These are phyloP conservation scores for Galaxea fascicularis DNA, from an alignment of 92 coral and sea anemone genomes.

Conservation along the genomic window DNA sequence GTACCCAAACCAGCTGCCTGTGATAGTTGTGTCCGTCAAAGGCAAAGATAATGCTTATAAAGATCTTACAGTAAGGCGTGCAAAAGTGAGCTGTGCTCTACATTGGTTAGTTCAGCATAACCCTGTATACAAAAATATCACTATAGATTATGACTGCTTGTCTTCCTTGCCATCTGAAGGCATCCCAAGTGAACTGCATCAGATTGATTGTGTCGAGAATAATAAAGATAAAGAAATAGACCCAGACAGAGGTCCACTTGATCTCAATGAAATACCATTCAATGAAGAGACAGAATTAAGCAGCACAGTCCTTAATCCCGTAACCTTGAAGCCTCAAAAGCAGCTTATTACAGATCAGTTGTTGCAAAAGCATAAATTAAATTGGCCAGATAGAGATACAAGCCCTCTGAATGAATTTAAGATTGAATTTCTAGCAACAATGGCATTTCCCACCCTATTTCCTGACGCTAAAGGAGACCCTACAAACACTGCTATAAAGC, in stretches of 20 bases:
- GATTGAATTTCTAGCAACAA: constrained; percentile 52
- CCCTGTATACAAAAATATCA: constrained; percentile 41
- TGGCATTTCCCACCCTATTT: constrained; percentile 71
- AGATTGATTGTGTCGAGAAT: constrained; percentile 30
- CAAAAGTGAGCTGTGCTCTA: constrained; percentile 46
- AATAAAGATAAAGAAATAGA: constrained; percentile 9
- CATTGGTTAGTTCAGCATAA: constrained; percentile 65
- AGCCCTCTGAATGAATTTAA: constrained; percentile 66
- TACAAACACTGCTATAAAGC: constrained; percentile 61
- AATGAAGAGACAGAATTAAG: constrained; percentile 67
- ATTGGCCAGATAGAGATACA: constrained; percentile 57
- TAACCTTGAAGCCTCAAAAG: constrained; percentile 50
- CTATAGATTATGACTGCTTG: too few species aligned
- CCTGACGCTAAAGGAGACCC: constrained; percentile 63
- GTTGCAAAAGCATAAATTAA: background rate
- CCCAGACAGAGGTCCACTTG: constrained; percentile 64
- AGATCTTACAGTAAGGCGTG: constrained; percentile 58
- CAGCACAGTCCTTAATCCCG: constrained; percentile 66
- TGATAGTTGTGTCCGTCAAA: background rate
- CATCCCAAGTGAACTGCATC: constrained; percentile 5
- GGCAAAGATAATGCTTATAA: constrained; percentile 3
- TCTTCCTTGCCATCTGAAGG: too few species aligned
- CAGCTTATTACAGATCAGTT: constrained; percentile 17
- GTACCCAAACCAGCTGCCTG: constrained; percentile 26
- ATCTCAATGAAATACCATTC: constrained; percentile 57